Percentiles rank a stretch among this genome's conserved stretches.
Conservation (phyloP, 2,113 vertebrate genomes). For the Myotis yumanensis region DNA sequence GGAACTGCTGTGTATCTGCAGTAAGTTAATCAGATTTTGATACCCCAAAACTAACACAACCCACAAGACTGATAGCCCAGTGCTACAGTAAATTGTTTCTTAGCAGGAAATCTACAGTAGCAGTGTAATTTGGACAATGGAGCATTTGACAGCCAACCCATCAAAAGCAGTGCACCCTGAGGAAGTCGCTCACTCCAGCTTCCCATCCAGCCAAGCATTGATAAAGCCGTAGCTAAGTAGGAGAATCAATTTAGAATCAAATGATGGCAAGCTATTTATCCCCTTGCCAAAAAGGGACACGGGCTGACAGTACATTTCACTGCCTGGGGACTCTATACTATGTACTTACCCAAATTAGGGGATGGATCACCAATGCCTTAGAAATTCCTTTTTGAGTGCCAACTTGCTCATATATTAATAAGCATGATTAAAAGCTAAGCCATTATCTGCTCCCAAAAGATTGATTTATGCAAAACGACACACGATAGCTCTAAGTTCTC, state of each 20-base stretch:
- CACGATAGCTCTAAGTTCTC: constrained; percentile 9
- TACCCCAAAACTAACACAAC: constrained; percentile 70
- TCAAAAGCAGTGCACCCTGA: constrained; percentile 84
- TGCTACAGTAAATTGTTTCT: constrained; percentile 88
- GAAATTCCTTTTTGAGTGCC: constrained; percentile 50
- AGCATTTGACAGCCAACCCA: constrained; percentile 91
- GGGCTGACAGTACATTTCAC: not conserved
- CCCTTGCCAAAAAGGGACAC: constrained; percentile 50
- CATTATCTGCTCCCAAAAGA: constrained; percentile 36
- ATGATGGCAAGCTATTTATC: constrained; percentile 81
- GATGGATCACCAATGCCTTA: constrained; percentile 15
- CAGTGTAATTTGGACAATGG: constrained; percentile 89
- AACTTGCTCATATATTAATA: constrained; percentile 3
- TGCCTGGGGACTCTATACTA: constrained; percentile 16
- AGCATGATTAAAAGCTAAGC: constrained; percentile 62
- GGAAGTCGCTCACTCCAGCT: constrained; percentile 84
- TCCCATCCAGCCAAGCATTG: constrained; percentile 82
- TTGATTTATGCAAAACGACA: constrained; percentile 49
- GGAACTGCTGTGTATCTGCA: constrained; percentile 51
- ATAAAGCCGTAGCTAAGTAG: constrained; percentile 87
- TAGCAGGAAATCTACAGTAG: constrained; percentile 85
- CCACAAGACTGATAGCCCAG: constrained; percentile 78
- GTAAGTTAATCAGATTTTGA: constrained; percentile 79
- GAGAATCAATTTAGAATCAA: constrained; percentile 89
- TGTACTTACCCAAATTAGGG: constrained; percentile 53